A percentile compares a stretch with the other conserved stretches of the same genome.
phyloP scores from a whole-genome alignment of 1,140 invertebrate genomes.

The Nymphalis io region DNA sequence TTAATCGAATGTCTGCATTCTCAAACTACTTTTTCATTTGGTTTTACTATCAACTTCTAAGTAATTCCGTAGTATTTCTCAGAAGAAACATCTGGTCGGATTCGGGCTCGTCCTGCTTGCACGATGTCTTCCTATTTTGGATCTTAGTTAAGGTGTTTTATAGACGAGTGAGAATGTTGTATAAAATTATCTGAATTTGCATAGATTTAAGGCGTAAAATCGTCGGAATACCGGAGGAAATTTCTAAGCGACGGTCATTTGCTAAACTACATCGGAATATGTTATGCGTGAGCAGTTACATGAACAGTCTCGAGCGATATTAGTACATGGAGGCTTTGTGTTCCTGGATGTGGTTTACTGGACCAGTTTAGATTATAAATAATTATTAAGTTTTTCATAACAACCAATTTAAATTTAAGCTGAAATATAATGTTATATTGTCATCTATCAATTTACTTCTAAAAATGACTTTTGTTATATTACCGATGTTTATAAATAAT shows the following conservation, averaged over 20 bases:
- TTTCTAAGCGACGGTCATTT: slow-evolving; percentile 59
- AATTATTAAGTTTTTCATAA: background rate
- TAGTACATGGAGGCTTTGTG: slow-evolving; percentile 1
- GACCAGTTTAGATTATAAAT: background rate
- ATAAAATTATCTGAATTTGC: slow-evolving; percentile 58
- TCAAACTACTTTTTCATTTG: slow-evolving; percentile 8
- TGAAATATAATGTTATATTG: too few relatives aligned
- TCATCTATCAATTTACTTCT: too few relatives aligned
- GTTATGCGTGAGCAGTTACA: slow-evolving; percentile 54
- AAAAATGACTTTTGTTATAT: too few relatives aligned
- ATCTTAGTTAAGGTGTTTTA: slow-evolving; percentile 34
- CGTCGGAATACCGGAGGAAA: slow-evolving; percentile 49
- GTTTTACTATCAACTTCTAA: slow-evolving; percentile 25
- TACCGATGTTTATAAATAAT: too few relatives aligned
- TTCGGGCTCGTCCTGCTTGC: slow-evolving; percentile 34
- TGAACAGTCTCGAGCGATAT: slow-evolving; percentile 37
- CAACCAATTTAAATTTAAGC: too few relatives aligned
- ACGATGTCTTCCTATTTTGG: slow-evolving; percentile 47
- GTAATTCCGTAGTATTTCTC: slow-evolving; percentile 38
- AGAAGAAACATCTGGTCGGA: slow-evolving; percentile 35
- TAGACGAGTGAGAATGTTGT: slow-evolving; percentile 45
- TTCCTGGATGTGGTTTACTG: background rate
- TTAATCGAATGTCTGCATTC: slow-evolving; percentile 1
- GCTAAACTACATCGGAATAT: slow-evolving; percentile 51
- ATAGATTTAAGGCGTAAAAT: slow-evolving; percentile 59